Conservation (phyloP, 1,140 invertebrate species). For the Drosophila lacteicornis region DNA sequence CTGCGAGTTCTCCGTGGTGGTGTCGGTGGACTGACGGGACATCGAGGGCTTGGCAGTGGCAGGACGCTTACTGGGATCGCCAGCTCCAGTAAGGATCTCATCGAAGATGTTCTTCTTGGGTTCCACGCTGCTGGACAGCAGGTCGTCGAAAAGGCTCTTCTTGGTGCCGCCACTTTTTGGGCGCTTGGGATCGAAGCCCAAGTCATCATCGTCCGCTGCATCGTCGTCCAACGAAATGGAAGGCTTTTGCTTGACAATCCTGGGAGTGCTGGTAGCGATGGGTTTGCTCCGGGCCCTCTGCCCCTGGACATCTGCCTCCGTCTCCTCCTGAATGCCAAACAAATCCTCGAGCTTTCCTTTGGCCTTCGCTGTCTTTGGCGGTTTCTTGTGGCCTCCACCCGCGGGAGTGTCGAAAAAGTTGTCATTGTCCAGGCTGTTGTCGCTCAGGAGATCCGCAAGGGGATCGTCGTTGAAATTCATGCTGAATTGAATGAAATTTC, state of each 20-base stretch:
- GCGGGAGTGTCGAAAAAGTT: constrained; percentile 85
- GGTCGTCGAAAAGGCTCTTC: constrained; percentile 62
- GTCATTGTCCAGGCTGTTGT: constrained; percentile 86
- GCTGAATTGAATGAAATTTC: background rate
- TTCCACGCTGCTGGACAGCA: constrained; percentile 51
- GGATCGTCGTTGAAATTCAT: constrained; percentile 85
- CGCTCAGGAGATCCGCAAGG: constrained; percentile 84
- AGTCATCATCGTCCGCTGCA: constrained; percentile 70
- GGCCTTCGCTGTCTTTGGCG: constrained; percentile 38
- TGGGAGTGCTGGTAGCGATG: constrained; percentile 59
- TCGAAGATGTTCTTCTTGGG: constrained; percentile 71
- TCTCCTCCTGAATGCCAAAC: constrained; percentile 82
- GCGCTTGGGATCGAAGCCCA: constrained; percentile 83
- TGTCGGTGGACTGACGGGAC: constrained; percentile 81
- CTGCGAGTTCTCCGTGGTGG: constrained; percentile 75
- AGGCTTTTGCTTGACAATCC: constrained; percentile 73
- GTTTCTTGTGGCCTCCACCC: constrained; percentile 50
- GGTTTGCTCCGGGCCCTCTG: constrained; percentile 29
- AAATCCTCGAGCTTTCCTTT: constrained; percentile 77
- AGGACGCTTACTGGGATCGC: constrained; percentile 52
- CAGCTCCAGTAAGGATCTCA: constrained; percentile 42
- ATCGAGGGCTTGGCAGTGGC: constrained; percentile 64
- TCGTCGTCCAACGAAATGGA: constrained; percentile 70
- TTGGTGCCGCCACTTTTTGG: constrained; percentile 66
- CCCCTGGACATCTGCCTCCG: constrained; percentile 54